Percentiles rank a stretch among this genome's conserved stretches.
These are phyloP conservation scores for Spialia ferax DNA, from an alignment of 2,888 invertebrate genomes.

Conservation along the genomic window DNA sequence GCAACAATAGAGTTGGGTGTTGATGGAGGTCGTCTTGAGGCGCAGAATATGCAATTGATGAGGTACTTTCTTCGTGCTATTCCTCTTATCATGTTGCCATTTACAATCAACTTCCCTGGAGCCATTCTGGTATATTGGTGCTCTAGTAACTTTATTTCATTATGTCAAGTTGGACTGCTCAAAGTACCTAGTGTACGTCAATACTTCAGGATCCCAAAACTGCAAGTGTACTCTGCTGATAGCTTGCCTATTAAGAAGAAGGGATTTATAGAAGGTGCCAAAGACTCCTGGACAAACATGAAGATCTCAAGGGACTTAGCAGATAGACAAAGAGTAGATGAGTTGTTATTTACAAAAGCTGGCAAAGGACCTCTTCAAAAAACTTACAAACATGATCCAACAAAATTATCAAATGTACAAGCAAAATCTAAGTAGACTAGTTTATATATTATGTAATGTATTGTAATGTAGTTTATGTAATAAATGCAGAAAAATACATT, in stretches of 20 bases:
- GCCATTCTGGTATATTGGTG: conserved; percentile 97
- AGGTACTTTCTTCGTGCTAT: conserved; percentile 91
- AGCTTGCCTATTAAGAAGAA: conserved; percentile 90
- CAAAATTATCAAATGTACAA: conserved; percentile 84
- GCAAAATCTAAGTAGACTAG: conserved; percentile 83
- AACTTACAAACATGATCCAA: conserved; percentile 95
- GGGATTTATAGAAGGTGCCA: conserved; percentile 92
- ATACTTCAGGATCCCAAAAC: conserved; percentile 91
- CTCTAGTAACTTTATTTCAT: conserved; percentile 94
- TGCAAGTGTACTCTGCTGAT: conserved; percentile 85
- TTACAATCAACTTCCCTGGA: conserved; percentile 95
- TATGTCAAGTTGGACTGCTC: conserved; percentile 92
- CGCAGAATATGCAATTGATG: conserved; percentile 90
- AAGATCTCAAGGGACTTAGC: conserved; percentile 92
- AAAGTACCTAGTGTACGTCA: conserved; percentile 91
- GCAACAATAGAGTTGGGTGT: conserved; percentile 94
- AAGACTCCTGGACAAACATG: conserved; percentile 94
- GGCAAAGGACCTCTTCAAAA: conserved; percentile 95
- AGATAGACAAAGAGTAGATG: conserved; percentile 92
- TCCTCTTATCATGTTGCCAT: conserved; percentile 93
- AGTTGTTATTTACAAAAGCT: conserved; percentile 92
- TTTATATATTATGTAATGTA: conserved; percentile 51
- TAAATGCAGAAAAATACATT: conserved; percentile 48
- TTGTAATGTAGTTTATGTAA: conserved; percentile 53
- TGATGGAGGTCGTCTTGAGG: conserved; percentile 89